Base-by-base conservation (phyloP, 2,888 invertebrate genomes). In the Celastrina argiolus region DNA sequence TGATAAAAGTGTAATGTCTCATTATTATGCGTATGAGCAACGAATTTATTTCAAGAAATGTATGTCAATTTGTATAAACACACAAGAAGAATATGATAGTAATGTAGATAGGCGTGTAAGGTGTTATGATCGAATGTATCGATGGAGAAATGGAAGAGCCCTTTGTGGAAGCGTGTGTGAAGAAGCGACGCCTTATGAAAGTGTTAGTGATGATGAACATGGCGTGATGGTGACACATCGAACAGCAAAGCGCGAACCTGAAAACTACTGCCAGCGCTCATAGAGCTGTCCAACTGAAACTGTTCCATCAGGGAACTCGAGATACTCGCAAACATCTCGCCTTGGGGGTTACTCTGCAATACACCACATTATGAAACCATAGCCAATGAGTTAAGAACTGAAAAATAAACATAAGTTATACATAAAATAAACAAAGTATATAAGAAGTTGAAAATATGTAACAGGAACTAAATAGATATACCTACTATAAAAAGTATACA, bases 251-350 rank as follows among this genome's bases (percentile, higher is more conserved):
- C 78, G 88, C 89, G 92, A 94, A 93, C 95, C 94, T 93, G 94
- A 80, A 93, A 94, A 92, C 93, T 96, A 92, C 93, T 95, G 91
- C 93, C 94, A 84, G 93, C 93, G 91, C 94, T 95, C 84, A 94
- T 88, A 78, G 95, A 94, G 84, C 94, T 94, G 88, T 95, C 95
- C 88, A 95, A 93, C 80, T 94, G 94, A 92, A 95, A 94, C 86
- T 94, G 95, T 84, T 94, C 95, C 94, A 96, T 94, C 87, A 96
- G 92, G 71, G 96, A 96, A 76, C 95, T 95, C 75, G 96, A 94
- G 77, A 96, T 94, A 89, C 95, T 96, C 76, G 96, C 96, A 84
- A 94, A 95, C 92, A 95, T 95, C 92, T 96, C 96, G 78, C 96
- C 96, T 79, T 94, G 94, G 78, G 94, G 93, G 83, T 95, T 94